Conservation (phyloP, 2,797 vertebrate genomes). For the Acanthurus leucopareius region DNA sequence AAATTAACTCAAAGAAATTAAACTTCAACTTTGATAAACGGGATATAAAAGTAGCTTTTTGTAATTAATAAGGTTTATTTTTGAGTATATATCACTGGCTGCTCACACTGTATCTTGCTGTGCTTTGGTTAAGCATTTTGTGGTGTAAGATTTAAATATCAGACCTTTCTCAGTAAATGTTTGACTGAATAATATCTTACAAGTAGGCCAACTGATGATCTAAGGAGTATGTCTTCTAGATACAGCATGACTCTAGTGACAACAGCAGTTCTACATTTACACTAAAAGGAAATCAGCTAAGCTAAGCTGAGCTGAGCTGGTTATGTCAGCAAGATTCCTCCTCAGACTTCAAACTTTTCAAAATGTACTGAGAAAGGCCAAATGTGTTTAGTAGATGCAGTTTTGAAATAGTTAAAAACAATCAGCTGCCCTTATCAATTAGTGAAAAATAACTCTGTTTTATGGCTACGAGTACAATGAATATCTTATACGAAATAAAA, state of each 20-base stretch:
- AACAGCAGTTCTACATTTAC: no score
- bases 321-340: no score
- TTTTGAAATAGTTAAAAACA: no score
- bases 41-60: not conserved
- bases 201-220: not conserved
- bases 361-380: no score
- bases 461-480: not conserved
- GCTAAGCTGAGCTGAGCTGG: no score
- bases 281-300: no score
- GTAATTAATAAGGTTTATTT: constrained; percentile 20
- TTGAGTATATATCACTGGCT: not conserved
- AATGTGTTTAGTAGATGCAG: no score
- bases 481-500: no score
- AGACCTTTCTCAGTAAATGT: not conserved
- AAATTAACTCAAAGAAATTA: not conserved
- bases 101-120: not conserved
- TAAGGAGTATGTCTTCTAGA: not conserved
- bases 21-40: not conserved
- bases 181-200: not conserved
- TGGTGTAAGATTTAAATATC: not conserved
- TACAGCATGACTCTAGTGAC: not conserved
- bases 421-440: not conserved
- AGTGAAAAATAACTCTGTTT: no score
- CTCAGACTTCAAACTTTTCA: no score
- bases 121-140: not conserved